Conservation (phyloP, 2,113 vertebrate genomes). For the Buteo buteo region DNA sequence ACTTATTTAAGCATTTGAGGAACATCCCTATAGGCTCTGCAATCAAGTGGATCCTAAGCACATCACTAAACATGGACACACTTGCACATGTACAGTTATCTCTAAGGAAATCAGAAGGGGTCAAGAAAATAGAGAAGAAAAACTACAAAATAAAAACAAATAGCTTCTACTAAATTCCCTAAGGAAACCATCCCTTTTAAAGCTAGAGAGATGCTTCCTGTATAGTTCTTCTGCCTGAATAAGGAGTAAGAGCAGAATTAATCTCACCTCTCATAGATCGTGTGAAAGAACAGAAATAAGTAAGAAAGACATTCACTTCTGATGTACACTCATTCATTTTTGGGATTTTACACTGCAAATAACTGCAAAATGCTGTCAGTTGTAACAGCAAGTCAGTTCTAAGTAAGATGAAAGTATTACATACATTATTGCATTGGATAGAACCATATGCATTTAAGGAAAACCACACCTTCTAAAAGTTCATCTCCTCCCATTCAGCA, state of each 20-base stretch:
- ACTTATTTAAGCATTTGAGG: background rate
- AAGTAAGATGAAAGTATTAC: background rate
- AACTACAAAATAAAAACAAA: background rate
- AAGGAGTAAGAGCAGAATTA: background rate
- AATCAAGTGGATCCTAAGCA: background rate
- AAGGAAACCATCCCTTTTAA: background rate
- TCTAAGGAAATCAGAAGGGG: background rate
- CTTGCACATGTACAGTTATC: background rate
- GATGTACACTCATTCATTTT: background rate
- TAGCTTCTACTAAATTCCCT: background rate
- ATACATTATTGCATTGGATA: background rate
- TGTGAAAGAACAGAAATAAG: background rate
- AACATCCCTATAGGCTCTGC: background rate
- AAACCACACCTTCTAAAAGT: background rate
- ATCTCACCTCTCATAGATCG: background rate
- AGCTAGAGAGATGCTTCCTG: background rate
- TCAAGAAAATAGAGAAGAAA: background rate
- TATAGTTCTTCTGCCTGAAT: background rate
- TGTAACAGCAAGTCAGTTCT: background rate
- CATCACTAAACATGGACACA: background rate
- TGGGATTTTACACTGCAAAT: background rate
- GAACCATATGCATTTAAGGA: background rate
- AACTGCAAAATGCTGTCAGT: background rate
- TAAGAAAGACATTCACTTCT: background rate
- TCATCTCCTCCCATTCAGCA: background rate